Evolutionary conservation across 2,113 vertebrate genomes (phyloP).

Genomic region (Amphiprion percula): DNA sequence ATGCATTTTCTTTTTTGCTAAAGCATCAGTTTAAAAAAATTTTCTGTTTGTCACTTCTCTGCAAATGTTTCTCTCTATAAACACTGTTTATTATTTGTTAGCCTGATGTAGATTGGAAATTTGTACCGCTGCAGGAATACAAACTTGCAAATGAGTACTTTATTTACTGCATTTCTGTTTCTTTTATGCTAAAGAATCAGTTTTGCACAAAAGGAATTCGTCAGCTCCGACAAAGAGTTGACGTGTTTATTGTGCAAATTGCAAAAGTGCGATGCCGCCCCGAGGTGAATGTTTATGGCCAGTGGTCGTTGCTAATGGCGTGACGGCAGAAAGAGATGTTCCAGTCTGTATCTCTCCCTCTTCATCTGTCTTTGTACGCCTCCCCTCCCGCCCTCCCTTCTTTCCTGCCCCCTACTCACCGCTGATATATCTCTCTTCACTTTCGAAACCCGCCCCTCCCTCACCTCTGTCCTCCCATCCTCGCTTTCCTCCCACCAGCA

Average conservation of each 20-base stretch:
- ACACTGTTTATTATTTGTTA: too few relatives aligned
- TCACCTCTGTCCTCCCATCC: slow-evolving; percentile 62
- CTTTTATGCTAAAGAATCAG: too few relatives aligned
- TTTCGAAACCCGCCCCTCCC: slow-evolving; percentile 41
- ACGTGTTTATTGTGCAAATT: slow-evolving; percentile 31
- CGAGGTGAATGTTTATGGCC: slow-evolving; percentile 23
- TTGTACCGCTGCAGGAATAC: too few relatives aligned
- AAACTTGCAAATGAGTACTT: too few relatives aligned
- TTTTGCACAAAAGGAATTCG: neutral
- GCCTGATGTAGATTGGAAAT: too few relatives aligned
- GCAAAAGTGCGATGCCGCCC: neutral
- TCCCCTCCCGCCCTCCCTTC: slow-evolving; percentile 32
- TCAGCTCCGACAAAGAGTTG: slow-evolving; percentile 6
- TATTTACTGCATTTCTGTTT: neutral
- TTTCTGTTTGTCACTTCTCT: too few relatives aligned
- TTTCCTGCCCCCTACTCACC: slow-evolving; percentile 44
- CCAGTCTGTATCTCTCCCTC: slow-evolving; percentile 84
- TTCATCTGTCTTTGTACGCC: slow-evolving; percentile 87
- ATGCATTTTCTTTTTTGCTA: too few relatives aligned
- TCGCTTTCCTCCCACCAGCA: slow-evolving; percentile 84
- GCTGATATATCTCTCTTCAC: slow-evolving; percentile 73
- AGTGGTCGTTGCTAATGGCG: slow-evolving; percentile 15
- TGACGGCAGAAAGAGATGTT: slow-evolving; percentile 67
- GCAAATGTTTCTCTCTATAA: too few relatives aligned
- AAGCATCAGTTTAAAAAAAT: too few relatives aligned